Evolutionary conservation across 2,113 vertebrate species (phyloP), one percentile per base, ranked within the genome.

Genomic region (Dasyornis broadbenti): DNA sequence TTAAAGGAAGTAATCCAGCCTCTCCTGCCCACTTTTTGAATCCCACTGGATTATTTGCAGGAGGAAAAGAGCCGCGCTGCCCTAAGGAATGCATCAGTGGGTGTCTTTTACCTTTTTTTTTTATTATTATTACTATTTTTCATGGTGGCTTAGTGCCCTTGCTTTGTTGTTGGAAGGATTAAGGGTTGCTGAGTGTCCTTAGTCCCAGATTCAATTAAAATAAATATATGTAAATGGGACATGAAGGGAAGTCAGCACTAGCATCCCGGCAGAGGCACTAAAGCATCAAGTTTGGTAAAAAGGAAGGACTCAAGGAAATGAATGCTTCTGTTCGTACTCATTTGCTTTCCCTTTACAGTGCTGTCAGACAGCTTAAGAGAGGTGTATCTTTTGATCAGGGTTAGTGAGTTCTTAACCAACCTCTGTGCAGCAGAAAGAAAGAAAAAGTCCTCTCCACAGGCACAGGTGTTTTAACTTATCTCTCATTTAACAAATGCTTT

Each of bases 161-260:
- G 92, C 92, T 96, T 97, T 97, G 92, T 97, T 96, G 78, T 92
- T 31, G 39, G n/a, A 52, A 83, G 94, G 88, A 95, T 96, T 95
- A 92, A 73, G 82, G 30, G 64, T 66, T 88, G 66, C 60, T 2
- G 76, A 76, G 72, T 94, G 49, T 94, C 70, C 72, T 63, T 44
- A 65, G 75, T 93, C 66, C 23, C 39, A 53, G 61, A 93, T 83
- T 50, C 42, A 96, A 63, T 95, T 97, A 94, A 97, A 97, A 97
- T 92, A 93, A 89, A 92, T 68, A 77, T 73, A 72, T 71, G 71
- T 79, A 83, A 82, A 45, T 54, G 75, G 79, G 52, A 73, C 68
- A 40, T 82, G 86, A 93, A 77, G 53, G 76, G 53, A 66, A 86
- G 78, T 33, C 66, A 39, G 70, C 7, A 1, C 73, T 78, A 73